Evolutionary conservation across 2,797 vertebrate genomes (phyloP).

Genomic region (Passerculus sandwichensis): DNA sequence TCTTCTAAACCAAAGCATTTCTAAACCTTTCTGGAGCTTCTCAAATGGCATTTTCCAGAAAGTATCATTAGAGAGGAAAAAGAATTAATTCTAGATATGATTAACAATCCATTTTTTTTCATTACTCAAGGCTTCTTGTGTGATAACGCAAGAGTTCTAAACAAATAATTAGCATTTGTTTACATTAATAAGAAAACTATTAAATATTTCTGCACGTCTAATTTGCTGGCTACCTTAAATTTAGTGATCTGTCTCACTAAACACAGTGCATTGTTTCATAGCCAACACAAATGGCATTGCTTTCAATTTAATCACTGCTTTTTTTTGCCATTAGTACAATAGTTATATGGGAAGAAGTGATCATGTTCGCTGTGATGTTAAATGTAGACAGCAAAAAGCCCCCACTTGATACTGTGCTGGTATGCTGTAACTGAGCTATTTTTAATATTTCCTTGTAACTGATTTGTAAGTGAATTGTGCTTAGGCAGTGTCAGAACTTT

Average conservation of each 20-base stretch:
- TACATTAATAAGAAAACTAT: constrained; percentile 66
- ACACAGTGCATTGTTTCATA: constrained; percentile 77
- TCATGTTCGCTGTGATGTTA: constrained; percentile 80
- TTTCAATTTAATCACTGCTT: constrained; percentile 78
- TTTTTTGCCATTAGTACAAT: constrained; percentile 81
- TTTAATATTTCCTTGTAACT: constrained; percentile 94
- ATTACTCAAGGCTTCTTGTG: not conserved
- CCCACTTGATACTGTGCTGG: constrained; percentile 85
- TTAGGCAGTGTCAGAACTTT: constrained; percentile 92
- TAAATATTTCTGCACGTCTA: constrained; percentile 71
- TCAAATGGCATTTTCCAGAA: not conserved
- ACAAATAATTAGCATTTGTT: constrained; percentile 69
- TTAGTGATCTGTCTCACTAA: constrained; percentile 70
- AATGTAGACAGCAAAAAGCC: constrained; percentile 83
- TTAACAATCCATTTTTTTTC: not conserved
- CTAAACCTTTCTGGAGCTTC: not conserved
- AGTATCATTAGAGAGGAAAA: not conserved
- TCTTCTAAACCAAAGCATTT: not conserved
- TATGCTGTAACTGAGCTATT: constrained; percentile 88
- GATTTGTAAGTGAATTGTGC: constrained; percentile 95
- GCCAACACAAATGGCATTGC: constrained; percentile 79
- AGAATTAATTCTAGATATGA: not conserved
- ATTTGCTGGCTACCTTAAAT: constrained; percentile 76
- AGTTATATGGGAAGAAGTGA: constrained; percentile 77
- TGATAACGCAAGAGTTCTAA: not conserved